These are phyloP conservation scores for Drosophila punjabiensis DNA, from an alignment of 1,140 invertebrate species.

Conservation along the genomic window DNA sequence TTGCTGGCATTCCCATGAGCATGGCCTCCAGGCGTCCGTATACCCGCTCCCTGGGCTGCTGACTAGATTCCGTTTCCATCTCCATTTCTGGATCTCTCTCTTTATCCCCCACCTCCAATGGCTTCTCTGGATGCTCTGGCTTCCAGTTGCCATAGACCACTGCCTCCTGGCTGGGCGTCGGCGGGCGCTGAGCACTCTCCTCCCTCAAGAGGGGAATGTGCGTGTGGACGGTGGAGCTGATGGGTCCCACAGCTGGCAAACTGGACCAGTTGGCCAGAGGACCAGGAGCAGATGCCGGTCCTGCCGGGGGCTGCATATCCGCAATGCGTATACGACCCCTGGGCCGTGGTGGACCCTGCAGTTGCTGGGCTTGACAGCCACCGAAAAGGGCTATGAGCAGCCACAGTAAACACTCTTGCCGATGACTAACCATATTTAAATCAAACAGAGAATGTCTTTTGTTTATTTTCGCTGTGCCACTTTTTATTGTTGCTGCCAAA, in stretches of 20 bases:
- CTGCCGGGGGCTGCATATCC: slow-evolving; percentile 45
- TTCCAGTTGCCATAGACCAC: slow-evolving; percentile 82
- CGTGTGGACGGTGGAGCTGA: slow-evolving; percentile 64
- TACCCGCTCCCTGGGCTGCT: slow-evolving; percentile 53
- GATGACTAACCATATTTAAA: slow-evolving; percentile 45
- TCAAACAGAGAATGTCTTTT: slow-evolving; percentile 27
- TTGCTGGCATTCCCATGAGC: slow-evolving; percentile 68
- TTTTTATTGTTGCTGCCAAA: slow-evolving; percentile 50
- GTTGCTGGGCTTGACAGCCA: slow-evolving; percentile 41
- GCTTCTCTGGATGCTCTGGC: slow-evolving; percentile 64
- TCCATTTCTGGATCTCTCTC: background rate
- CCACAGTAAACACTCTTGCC: slow-evolving; percentile 37
- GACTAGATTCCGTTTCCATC: slow-evolving; percentile 3
- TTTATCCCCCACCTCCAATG: background rate
- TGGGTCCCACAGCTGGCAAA: slow-evolving; percentile 38
- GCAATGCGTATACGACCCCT: slow-evolving; percentile 71
- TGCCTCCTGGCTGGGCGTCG: slow-evolving; percentile 36
- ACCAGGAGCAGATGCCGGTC: background rate
- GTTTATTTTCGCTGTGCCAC: slow-evolving; percentile 63
- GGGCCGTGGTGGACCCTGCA: slow-evolving; percentile 58
- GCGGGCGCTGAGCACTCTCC: slow-evolving; percentile 20
- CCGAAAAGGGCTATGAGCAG: background rate
- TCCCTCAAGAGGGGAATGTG: slow-evolving; percentile 68
- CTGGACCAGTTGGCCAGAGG: slow-evolving; percentile 12
- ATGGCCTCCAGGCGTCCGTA: slow-evolving; percentile 67